A percentile compares a stretch with the other conserved stretches of the same genome.
Conservation (phyloP, 1,140 invertebrate species). For the Latrodectus geometricus region DNA sequence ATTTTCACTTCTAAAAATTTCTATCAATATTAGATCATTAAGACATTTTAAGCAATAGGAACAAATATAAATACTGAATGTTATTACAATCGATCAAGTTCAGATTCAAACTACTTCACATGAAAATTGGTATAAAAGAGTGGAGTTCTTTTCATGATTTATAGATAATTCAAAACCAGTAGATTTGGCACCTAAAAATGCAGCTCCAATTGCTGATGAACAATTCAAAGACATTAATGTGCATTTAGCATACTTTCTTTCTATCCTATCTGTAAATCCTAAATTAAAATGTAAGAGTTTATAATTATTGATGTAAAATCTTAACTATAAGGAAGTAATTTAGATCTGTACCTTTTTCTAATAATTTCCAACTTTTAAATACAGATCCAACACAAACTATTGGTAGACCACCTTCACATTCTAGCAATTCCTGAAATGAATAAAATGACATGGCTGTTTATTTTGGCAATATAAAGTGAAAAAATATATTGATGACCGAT, state of each 20-base stretch:
- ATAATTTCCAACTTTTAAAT: constrained; percentile 90
- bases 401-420: constrained; percentile 76
- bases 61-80: no score
- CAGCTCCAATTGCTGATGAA: constrained; percentile 80
- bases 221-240: constrained; percentile 76
- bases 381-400: constrained; percentile 95
- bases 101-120: constrained; percentile 57
- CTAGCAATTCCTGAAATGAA: constrained; percentile 70
- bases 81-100: not conserved
- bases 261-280: constrained; percentile 23
- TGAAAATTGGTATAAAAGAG: constrained; percentile 72
- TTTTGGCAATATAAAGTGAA: no score
- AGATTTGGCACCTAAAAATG: constrained; percentile 79
- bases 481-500: no score
- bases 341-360: constrained; percentile 76
- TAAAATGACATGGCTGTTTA: no score
- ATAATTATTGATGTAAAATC: constrained; percentile 2
- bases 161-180: constrained; percentile 71
- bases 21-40: no score
- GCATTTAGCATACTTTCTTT: constrained; percentile 69
- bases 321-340: not conserved
- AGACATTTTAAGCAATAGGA: no score
- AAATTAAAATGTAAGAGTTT: constrained; percentile 12
- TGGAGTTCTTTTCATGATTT: constrained; percentile 73
- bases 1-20: no score